phyloP scores from a whole-genome alignment of 2,113 vertebrate species.

The Lathamus discolor region DNA sequence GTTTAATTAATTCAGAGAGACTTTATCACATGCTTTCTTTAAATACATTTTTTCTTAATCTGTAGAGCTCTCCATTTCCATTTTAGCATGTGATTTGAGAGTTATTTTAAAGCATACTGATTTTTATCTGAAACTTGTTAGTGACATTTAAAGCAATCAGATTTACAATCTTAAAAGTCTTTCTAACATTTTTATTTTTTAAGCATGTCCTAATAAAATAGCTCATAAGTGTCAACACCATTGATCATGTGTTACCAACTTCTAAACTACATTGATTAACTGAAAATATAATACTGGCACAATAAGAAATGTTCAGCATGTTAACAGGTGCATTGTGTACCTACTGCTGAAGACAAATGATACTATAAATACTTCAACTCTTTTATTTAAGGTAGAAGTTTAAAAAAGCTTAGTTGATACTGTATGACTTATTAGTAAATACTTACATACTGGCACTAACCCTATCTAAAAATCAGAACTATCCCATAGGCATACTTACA shows the following conservation, averaged over 20 bases:
- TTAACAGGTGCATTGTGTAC: neutral
- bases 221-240: neutral
- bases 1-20: neutral
- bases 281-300: neutral
- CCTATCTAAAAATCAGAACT: neutral
- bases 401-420: neutral
- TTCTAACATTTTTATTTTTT: neutral
- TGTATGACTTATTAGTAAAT: neutral
- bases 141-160: neutral
- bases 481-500: constrained; percentile 82
- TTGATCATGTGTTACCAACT: neutral
- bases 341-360: neutral
- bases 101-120: neutral
- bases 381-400: neutral
- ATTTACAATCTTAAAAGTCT: neutral
- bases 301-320: neutral
- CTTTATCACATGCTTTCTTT: neutral
- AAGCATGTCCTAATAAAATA: neutral
- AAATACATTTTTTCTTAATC: neutral
- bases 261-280: neutral
- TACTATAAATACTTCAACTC: neutral
- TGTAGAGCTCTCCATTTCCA: neutral
- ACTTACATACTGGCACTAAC: neutral
- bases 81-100: neutral
- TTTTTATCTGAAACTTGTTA: neutral